Conservation (phyloP, 2,888 invertebrate genomes). For the Oxycera nigricornis region DNA sequence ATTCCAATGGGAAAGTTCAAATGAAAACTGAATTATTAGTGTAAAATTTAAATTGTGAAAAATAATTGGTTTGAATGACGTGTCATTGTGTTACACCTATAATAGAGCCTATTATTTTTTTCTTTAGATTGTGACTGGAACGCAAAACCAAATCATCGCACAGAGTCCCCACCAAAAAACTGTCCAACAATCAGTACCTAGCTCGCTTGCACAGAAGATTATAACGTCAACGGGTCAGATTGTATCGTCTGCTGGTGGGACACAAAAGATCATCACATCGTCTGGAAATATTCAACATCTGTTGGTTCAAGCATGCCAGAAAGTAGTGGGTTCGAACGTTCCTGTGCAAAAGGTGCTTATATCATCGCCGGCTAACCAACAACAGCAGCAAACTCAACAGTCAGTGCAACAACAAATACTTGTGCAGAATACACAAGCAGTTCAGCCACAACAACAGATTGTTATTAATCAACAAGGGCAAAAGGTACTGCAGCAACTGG, state of each 20-base stretch:
- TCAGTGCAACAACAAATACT: conserved; percentile 46
- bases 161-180: conserved; percentile 22
- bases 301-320: conserved; percentile 57
- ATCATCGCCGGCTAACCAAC: conserved; percentile 51
- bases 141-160: conserved; percentile 22
- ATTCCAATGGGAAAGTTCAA: background rate
- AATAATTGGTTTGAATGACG: background rate
- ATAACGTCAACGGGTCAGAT: conserved; percentile 45
- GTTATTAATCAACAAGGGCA: conserved; percentile 53
- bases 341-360: conserved; percentile 62
- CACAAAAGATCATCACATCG: conserved; percentile 47
- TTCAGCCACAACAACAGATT: conserved; percentile 52
- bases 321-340: conserved; percentile 58
- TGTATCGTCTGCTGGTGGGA: conserved; percentile 47
- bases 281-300: conserved; percentile 57
- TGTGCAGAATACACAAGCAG: conserved; percentile 41
- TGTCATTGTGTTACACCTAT: too few species aligned
- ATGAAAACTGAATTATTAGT: too few species aligned
- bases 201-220: conserved; percentile 41
- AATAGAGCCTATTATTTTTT: too few species aligned
- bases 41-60: too few species aligned
- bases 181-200: conserved; percentile 25
- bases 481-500: conserved; percentile 61
- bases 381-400: conserved; percentile 45
- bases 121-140: conserved; percentile 13